Evolutionary conservation across 2,113 vertebrate species (phyloP).

Genomic region (Tyrannus savana): DNA sequence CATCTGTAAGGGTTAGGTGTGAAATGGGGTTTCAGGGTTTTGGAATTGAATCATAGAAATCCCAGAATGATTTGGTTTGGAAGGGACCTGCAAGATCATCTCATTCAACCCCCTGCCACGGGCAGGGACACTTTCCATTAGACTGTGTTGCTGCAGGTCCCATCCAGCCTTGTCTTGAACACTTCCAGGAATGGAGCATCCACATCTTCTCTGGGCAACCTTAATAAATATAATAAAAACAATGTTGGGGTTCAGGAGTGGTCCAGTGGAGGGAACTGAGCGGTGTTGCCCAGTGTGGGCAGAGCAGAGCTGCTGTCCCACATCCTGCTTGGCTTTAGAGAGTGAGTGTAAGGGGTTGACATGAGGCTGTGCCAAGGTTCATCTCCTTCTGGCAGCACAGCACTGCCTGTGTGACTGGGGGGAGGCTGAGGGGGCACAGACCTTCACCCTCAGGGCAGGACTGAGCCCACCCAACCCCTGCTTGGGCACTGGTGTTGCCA

Average conservation of each 20-base stretch:
- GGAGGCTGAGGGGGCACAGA: background rate
- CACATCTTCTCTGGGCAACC: background rate
- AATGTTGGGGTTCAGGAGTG: background rate
- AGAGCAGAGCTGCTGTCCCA: background rate
- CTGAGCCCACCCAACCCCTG: background rate
- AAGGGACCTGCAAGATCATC: background rate
- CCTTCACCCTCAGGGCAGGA: background rate
- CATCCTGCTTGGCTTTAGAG: background rate
- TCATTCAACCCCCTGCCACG: background rate
- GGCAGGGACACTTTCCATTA: background rate
- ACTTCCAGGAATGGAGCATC: background rate
- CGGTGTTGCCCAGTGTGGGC: background rate
- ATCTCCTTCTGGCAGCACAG: background rate
- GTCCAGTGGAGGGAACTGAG: rapidly evolving
- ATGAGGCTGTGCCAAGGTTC: background rate
- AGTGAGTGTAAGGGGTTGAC: background rate
- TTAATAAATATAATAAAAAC: background rate
- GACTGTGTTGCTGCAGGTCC: background rate
- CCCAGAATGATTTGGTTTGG: background rate
- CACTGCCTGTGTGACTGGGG: background rate
- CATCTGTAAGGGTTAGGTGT: background rate
- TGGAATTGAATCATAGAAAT: background rate
- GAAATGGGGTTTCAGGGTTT: rapidly evolving
- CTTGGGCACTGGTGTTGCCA: rapidly evolving
- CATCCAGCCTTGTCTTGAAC: background rate